Evolutionary conservation across 2,888 invertebrate genomes (phyloP).

Genomic region (Drosophila rellima): DNA sequence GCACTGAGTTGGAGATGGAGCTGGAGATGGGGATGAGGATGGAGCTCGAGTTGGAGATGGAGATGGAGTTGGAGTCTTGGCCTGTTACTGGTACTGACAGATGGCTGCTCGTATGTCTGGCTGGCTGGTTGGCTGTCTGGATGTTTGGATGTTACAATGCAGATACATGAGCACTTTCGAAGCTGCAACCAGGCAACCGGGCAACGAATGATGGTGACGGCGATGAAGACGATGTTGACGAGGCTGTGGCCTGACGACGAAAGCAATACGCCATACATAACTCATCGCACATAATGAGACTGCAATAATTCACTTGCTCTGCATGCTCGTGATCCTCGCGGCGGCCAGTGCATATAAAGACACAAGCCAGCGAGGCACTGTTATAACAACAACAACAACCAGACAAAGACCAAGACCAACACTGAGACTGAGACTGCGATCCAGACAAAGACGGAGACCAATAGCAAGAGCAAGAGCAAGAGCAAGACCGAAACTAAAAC

Average conservation of each 20-base stretch:
- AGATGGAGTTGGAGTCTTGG: slow-evolving; percentile 44
- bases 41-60: slow-evolving; percentile 10
- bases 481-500: slow-evolving; percentile 37
- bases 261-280: slow-evolving; percentile 84
- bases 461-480: too few relatives aligned
- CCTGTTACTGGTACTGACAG: slow-evolving; percentile 71
- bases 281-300: slow-evolving; percentile 85
- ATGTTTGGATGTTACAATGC: slow-evolving; percentile 66
- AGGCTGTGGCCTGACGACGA: slow-evolving; percentile 74
- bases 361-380: slow-evolving; percentile 63
- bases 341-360: slow-evolving; percentile 65
- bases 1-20: slow-evolving; percentile 38
- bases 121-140: slow-evolving; percentile 40
- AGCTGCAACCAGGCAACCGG: slow-evolving; percentile 8
- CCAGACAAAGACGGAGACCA: slow-evolving; percentile 29
- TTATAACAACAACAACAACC: slow-evolving; percentile 54
- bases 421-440: slow-evolving; percentile 13
- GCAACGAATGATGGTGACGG: slow-evolving; percentile 28
- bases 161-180: slow-evolving; percentile 75
- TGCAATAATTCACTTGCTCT: slow-evolving; percentile 84
- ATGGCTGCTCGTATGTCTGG: slow-evolving; percentile 62
- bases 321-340: slow-evolving; percentile 76
- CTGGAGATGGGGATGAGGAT: slow-evolving; percentile 20
- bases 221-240: slow-evolving; percentile 64
- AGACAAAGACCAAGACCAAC: slow-evolving; percentile 14